A percentile compares a stretch with the other conserved stretches of the same genome.
Conservation (phyloP, 2,113 vertebrate genomes). For the Pithys albifrons region DNA sequence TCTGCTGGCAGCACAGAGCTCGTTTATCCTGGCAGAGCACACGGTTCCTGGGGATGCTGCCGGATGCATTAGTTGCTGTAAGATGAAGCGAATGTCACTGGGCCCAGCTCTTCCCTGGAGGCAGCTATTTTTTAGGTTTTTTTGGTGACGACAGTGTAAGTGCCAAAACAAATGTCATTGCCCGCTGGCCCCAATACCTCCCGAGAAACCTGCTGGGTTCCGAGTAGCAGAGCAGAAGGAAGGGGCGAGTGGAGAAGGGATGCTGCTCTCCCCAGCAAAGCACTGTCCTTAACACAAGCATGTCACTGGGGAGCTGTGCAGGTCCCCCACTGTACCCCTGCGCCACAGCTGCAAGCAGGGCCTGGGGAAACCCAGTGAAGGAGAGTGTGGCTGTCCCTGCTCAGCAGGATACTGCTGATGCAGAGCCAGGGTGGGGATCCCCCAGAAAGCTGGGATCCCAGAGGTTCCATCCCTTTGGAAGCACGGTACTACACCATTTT, state of each 20-base stretch:
- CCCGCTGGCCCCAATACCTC: not conserved
- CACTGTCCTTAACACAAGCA: accelerated
- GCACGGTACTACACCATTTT: not conserved
- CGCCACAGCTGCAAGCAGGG: not conserved
- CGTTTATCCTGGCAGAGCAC: accelerated
- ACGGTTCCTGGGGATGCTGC: not conserved
- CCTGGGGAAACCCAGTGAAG: not conserved
- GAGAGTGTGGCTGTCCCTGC: not conserved
- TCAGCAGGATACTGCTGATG: not conserved
- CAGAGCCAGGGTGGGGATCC: not conserved
- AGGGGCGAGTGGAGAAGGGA: not conserved
- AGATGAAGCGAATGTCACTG: conserved; percentile 23
- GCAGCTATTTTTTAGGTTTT: not conserved
- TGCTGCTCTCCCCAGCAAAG: not conserved
- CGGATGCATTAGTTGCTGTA: not conserved
- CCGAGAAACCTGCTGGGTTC: not conserved
- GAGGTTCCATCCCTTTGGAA: not conserved
- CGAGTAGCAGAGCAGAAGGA: accelerated
- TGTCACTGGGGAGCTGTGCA: not conserved
- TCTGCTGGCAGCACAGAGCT: not conserved
- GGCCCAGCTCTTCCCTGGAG: conserved; percentile 17
- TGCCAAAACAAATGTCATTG: conserved; percentile 53
- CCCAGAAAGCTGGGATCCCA: not conserved
- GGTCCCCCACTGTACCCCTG: not conserved
- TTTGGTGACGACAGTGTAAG: not conserved